Conservation (phyloP, 2,888 invertebrate species). For the Apodemia mormo region DNA sequence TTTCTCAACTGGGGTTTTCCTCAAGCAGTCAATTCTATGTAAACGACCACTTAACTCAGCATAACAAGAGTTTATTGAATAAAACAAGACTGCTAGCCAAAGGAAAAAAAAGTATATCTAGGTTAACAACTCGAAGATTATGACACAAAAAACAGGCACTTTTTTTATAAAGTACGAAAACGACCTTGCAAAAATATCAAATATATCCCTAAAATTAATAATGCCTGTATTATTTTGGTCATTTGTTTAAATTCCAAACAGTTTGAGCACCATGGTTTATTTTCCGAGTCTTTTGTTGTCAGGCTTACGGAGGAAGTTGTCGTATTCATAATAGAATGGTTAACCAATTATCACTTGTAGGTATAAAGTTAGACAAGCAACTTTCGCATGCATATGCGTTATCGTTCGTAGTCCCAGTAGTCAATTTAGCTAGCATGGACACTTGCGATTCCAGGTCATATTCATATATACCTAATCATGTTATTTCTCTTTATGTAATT, state of each 20-base stretch:
- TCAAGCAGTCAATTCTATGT: not conserved
- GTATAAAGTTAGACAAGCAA: too few species aligned
- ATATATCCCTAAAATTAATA: too few species aligned
- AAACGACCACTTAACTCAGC: not conserved
- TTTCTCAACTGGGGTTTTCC: not conserved
- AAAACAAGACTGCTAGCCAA: not conserved
- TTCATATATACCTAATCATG: not conserved
- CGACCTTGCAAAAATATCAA: not conserved
- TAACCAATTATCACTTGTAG: not conserved
- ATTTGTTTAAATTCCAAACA: not conserved
- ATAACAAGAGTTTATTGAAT: not conserved
- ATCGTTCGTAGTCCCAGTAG: not conserved
- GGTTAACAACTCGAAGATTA: not conserved
- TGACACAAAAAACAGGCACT: not conserved
- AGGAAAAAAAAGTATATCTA: not conserved
- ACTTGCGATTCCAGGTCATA: not conserved
- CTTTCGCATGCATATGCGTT: not conserved
- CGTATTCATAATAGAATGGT: not conserved
- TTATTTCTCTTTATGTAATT: not conserved
- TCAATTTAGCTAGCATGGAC: not conserved
- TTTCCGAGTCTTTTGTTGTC: not conserved
- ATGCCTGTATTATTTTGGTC: too few species aligned
- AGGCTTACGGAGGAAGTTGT: not conserved
- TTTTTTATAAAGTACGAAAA: slow-evolving; percentile 3
- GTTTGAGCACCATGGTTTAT: not conserved